A percentile compares a stretch with the other conserved stretches of the same genome.
Evolutionary conservation across 2,797 vertebrate genomes (phyloP).

Genomic region (Sebastes diploproa): DNA sequence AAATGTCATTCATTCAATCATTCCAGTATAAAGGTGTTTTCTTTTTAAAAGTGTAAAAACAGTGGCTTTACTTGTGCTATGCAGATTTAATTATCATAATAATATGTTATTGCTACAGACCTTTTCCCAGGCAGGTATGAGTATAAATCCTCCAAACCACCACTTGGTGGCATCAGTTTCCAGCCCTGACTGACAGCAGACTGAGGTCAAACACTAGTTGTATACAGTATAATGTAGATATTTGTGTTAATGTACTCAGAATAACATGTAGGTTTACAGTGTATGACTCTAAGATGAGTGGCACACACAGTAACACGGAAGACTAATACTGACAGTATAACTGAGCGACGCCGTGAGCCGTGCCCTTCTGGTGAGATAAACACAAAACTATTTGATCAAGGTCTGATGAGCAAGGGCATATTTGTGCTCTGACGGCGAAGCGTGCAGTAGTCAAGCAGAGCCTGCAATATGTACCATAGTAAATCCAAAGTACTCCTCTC

Average conservation of each 20-base stretch:
- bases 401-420: constrained; percentile 34
- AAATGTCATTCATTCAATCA: background rate
- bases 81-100: background rate
- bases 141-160: constrained; percentile 1
- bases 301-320: background rate
- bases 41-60: background rate
- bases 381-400: constrained; percentile 39
- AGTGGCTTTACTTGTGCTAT: background rate
- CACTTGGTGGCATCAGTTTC: constrained; percentile 70
- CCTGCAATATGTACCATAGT: background rate
- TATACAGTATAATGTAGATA: background rate
- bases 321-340: background rate
- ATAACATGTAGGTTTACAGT: background rate
- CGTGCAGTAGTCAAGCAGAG: background rate
- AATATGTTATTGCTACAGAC: background rate
- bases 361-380: constrained; percentile 6
- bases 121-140: background rate
- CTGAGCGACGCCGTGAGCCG: background rate
- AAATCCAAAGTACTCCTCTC: background rate
- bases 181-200: constrained; percentile 28
- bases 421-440: background rate
- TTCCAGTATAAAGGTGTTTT: background rate
- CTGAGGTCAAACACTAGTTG: background rate
- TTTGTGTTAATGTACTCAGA: background rate
- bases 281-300: background rate